These are phyloP conservation scores for Drosophila sp. DNA, from an alignment of 1,140 invertebrate species.

Conservation along the genomic window DNA sequence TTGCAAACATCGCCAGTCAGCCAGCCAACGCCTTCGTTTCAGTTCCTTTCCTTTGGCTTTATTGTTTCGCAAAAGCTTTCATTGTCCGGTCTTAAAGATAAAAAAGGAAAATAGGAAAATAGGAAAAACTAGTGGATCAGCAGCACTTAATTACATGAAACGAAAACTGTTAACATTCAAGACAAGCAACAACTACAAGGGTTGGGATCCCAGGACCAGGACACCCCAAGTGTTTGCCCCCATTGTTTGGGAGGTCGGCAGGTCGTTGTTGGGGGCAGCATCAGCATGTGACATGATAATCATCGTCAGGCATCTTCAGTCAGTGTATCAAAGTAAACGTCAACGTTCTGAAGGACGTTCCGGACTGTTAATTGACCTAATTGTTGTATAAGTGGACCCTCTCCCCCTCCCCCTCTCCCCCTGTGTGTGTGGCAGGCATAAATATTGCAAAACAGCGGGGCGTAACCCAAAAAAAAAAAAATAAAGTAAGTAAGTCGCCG, in stretches of 20 bases:
- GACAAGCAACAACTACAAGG: no score
- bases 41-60: not conserved
- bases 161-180: slow-evolving; percentile 76
- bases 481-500: not conserved
- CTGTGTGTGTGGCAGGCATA: slow-evolving; percentile 23
- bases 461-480: slow-evolving; percentile 28
- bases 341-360: slow-evolving; percentile 30
- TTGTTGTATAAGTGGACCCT: slow-evolving; percentile 26
- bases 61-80: slow-evolving; percentile 69
- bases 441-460: slow-evolving; percentile 29
- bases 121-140: slow-evolving; percentile 73
- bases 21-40: not conserved
- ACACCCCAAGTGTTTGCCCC: slow-evolving; percentile 37
- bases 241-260: not conserved
- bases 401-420: not conserved
- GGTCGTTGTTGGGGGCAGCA: slow-evolving; percentile 6
- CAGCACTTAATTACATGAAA: slow-evolving; percentile 80
- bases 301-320: slow-evolving; percentile 45
- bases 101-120: no score
- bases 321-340: slow-evolving; percentile 39
- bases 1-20: slow-evolving; percentile 62
- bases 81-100: slow-evolving; percentile 24
- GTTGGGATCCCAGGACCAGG: not conserved
- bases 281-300: slow-evolving; percentile 70
- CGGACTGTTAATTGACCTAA: slow-evolving; percentile 72